phyloP scores from a whole-genome alignment of 2,797 vertebrate genomes.

The Emydoidea blandingii region DNA sequence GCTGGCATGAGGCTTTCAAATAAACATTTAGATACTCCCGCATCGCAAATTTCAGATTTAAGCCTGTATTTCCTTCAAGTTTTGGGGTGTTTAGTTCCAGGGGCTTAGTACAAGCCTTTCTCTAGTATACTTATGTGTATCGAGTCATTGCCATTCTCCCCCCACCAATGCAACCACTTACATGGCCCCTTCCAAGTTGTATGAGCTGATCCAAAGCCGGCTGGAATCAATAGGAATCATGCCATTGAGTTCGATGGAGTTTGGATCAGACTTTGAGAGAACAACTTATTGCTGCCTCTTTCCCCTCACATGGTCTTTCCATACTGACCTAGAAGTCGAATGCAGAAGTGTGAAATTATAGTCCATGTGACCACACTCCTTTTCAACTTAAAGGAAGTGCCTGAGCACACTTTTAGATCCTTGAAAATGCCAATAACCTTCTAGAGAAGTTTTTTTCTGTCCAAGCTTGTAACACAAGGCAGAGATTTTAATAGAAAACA shows the following conservation, averaged over 20 bases:
- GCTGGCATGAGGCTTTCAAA: neutral
- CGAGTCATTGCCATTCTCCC: neutral
- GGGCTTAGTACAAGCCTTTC: neutral
- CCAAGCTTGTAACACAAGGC: neutral
- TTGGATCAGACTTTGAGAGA: slow-evolving; percentile 2
- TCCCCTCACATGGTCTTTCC: neutral
- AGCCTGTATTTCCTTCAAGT: neutral
- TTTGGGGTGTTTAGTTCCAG: neutral
- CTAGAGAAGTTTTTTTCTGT: slow-evolving; percentile 27
- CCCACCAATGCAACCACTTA: neutral
- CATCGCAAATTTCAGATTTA: neutral
- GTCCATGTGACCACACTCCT: slow-evolving; percentile 21
- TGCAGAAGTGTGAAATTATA: slow-evolving; percentile 38
- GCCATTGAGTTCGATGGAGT: slow-evolving; percentile 44
- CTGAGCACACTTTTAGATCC: slow-evolving; percentile 3
- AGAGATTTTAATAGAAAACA: slow-evolving; percentile 35
- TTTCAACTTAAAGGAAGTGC: slow-evolving; percentile 43
- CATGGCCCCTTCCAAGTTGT: neutral
- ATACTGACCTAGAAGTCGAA: neutral
- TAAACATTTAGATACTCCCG: neutral
- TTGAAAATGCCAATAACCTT: slow-evolving; percentile 24
- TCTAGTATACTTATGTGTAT: neutral
- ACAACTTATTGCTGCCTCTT: neutral
- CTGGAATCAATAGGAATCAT: slow-evolving; percentile 23
- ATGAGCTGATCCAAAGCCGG: slow-evolving; percentile 38